phyloP scores from a whole-genome alignment of 2,113 vertebrate species.

The Otus sunia region DNA sequence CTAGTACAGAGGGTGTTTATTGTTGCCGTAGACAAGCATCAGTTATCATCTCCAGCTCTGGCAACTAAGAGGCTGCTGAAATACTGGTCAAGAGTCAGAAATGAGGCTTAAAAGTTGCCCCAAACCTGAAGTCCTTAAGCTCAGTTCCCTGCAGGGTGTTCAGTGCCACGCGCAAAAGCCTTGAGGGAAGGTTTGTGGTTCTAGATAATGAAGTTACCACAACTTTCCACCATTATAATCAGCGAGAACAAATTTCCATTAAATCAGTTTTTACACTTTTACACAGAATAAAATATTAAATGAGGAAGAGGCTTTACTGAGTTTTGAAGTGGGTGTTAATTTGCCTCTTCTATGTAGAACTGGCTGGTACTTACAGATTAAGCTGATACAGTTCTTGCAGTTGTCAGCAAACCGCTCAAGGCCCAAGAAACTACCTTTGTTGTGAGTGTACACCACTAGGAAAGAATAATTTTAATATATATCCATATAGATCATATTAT shows the following conservation, averaged over 20 bases:
- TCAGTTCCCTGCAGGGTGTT: rapidly evolving
- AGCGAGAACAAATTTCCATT: not conserved
- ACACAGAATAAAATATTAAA: not conserved
- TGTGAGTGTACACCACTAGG: not conserved
- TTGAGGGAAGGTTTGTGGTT: not conserved
- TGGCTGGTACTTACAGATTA: not conserved
- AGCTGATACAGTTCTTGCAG: not conserved
- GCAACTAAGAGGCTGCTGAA: not conserved
- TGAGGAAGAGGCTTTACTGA: not conserved
- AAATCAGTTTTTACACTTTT: not conserved
- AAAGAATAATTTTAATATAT: not conserved
- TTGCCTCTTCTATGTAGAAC: not conserved
- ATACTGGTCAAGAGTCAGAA: not conserved
- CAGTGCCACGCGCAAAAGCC: not conserved
- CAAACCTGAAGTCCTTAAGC: not conserved
- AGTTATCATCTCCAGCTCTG: not conserved
- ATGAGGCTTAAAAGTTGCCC: not conserved
- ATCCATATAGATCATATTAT: not conserved
- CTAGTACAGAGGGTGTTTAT: not conserved
- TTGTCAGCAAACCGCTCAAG: not conserved
- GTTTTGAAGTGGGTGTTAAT: not conserved
- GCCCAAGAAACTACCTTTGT: not conserved
- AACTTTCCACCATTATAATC: not conserved
- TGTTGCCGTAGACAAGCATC: not conserved
- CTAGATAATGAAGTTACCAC: not conserved